Percentiles rank a stretch among this genome's conserved stretches.
Evolutionary conservation across 64 coral and sea anemone species (phyloP).

Genomic region (Actinia equina): DNA sequence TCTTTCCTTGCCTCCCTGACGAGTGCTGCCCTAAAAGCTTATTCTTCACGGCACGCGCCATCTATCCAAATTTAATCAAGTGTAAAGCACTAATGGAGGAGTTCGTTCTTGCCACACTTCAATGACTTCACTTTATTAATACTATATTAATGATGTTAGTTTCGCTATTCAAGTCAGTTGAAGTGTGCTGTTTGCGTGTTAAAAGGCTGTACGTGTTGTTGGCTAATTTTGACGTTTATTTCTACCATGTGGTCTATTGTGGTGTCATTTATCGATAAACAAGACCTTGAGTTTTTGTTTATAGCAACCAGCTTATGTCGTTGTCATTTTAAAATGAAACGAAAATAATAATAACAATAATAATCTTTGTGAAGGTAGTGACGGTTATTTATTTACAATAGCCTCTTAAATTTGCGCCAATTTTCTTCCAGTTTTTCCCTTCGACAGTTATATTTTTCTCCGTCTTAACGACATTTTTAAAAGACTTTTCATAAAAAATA

Average conservation of each 20-base stretch:
- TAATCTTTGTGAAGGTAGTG: neutral
- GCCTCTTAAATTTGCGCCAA: too few relatives aligned
- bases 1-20: neutral
- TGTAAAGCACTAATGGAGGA: neutral
- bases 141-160: neutral
- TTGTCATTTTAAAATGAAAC: neutral
- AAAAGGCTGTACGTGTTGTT: neutral
- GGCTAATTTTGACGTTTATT: neutral
- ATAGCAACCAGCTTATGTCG: constrained; percentile 3
- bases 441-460: too few relatives aligned
- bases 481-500: too few relatives aligned
- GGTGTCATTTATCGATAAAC: neutral
- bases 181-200: neutral
- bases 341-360: neutral
- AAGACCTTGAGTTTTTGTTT: neutral
- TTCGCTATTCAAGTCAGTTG: neutral
- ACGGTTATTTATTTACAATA: neutral
- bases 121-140: neutral
- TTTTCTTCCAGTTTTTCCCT: too few relatives aligned
- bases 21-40: neutral
- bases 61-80: neutral
- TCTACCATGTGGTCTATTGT: constrained; percentile 14
- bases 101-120: neutral
- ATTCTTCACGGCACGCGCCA: neutral
- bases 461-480: too few relatives aligned